Conservation (phyloP, 2,888 invertebrate species). For the Tipula unca region DNA sequence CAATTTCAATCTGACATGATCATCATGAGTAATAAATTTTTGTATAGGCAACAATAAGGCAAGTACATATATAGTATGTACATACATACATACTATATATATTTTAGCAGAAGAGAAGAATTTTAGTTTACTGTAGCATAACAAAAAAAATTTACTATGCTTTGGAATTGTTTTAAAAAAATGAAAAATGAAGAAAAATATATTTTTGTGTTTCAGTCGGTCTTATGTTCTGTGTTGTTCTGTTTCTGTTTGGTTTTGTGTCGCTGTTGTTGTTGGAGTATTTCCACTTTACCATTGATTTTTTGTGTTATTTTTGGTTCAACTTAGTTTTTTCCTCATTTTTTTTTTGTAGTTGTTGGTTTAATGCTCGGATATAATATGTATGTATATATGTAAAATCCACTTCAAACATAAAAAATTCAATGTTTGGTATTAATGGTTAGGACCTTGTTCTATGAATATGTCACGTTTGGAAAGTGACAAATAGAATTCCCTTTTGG, state of each 20-base stretch:
- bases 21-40: constrained; percentile 8
- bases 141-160: background rate
- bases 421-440: constrained; percentile 14
- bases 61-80: no score
- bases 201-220: background rate
- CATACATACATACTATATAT: no score
- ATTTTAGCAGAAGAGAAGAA: background rate
- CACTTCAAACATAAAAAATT: background rate
- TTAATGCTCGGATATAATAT: background rate
- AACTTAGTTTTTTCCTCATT: background rate
- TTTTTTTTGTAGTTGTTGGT: background rate
- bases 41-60: background rate
- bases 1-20: background rate
- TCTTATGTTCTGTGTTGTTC: background rate
- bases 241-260: background rate
- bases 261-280: background rate
- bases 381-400: background rate
- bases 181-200: background rate
- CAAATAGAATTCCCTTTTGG: background rate
- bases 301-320: background rate
- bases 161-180: background rate
- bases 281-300: background rate
- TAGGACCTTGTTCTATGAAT: constrained; percentile 14
- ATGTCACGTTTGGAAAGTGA: background rate
- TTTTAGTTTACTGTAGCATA: background rate